These are phyloP conservation scores for Coecobrya sp. DNA, from an alignment of 2,888 invertebrate species.

Conservation along the genomic window DNA sequence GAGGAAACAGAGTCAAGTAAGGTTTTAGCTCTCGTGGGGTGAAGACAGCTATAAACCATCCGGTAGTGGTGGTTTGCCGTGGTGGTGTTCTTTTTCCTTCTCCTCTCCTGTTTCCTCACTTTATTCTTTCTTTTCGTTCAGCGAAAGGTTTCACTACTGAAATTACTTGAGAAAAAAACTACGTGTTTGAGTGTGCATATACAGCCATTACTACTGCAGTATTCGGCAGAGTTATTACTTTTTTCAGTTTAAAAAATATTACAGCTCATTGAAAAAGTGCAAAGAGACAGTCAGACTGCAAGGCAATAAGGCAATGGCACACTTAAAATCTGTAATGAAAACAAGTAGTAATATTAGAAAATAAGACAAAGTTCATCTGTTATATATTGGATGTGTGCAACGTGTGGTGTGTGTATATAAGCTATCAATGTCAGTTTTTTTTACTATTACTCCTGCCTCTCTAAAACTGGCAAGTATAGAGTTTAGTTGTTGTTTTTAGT, in stretches of 20 bases:
- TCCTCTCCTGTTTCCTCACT: not conserved
- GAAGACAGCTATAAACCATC: conserved; percentile 77
- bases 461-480: not conserved
- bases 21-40: conserved; percentile 79
- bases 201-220: not conserved
- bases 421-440: not conserved
- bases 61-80: conserved; percentile 46
- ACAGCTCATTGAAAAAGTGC: conserved; percentile 13
- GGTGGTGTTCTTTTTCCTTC: conserved; percentile 5
- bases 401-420: not conserved
- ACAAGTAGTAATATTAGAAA: not conserved
- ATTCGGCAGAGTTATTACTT: conserved; percentile 20
- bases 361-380: conserved; percentile 48
- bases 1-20: conserved; percentile 67
- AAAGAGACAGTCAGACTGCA: conserved; percentile 16
- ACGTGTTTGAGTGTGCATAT: not conserved
- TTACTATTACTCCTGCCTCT: not conserved
- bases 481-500: conserved; percentile 29
- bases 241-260: conserved; percentile 17
- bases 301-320: conserved; percentile 43
- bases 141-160: conserved; percentile 7
- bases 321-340: conserved; percentile 12
- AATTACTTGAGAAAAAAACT: conserved; percentile 1
- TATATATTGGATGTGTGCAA: not conserved
- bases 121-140: not conserved